phyloP scores from a whole-genome alignment of 2,113 vertebrate genomes.

The Dermatemys mawii region DNA sequence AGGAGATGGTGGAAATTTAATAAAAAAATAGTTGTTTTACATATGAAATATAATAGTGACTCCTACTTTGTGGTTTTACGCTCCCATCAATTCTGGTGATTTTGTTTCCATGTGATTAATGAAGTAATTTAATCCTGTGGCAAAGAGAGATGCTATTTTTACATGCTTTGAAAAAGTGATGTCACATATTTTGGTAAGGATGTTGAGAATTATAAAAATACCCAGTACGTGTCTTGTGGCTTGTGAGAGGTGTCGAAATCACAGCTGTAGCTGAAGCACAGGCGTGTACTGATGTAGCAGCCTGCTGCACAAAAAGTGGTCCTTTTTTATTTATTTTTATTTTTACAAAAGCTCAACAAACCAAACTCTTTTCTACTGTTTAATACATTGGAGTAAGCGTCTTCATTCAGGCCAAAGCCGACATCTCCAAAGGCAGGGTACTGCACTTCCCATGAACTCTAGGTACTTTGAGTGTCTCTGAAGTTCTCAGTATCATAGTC shows the following conservation, averaged over 20 bases:
- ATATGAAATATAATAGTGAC: not conserved
- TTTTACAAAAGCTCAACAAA: conserved; percentile 26
- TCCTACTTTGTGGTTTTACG: not conserved
- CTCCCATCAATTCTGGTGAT: not conserved
- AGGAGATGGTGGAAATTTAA: not conserved
- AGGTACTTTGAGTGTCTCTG: conserved; percentile 46
- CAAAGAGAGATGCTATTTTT: conserved; percentile 31
- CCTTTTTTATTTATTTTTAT: not conserved
- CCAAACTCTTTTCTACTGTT: conserved; percentile 42
- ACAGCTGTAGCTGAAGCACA: conserved; percentile 42
- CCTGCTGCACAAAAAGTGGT: not conserved
- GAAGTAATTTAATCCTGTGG: conserved; percentile 55
- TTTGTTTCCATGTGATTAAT: conserved; percentile 44
- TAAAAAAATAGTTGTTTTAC: not conserved
- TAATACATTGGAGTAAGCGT: not conserved
- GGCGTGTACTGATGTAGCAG: conserved; percentile 31
- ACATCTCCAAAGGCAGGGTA: conserved; percentile 19
- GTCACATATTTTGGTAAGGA: conserved; percentile 67
- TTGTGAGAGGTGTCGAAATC: conserved; percentile 56
- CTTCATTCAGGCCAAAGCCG: not conserved
- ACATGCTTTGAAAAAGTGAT: conserved; percentile 54
- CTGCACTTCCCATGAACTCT: conserved; percentile 3
- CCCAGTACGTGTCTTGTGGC: conserved; percentile 33
- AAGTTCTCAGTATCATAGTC: conserved; percentile 31
- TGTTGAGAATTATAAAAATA: conserved; percentile 50